Percentiles rank a stretch among this genome's conserved stretches.
These are phyloP conservation scores for Phacellophora camtschatica DNA, from an alignment of 30 jellyfish, hydroid and myxozoan species.

Conservation along the genomic window DNA sequence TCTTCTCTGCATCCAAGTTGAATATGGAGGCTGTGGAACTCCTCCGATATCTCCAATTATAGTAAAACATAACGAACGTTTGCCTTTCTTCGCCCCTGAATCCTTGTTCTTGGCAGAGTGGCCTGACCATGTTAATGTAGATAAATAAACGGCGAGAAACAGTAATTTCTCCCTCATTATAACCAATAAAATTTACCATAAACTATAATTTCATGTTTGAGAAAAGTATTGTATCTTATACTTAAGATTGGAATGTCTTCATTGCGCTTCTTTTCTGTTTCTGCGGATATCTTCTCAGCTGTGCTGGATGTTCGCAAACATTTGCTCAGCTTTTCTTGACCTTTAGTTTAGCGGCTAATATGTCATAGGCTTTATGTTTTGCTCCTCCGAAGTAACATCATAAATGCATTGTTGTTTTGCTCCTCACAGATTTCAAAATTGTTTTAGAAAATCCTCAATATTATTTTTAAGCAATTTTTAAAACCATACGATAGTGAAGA, in stretches of 20 bases:
- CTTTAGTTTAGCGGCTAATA: too few species aligned
- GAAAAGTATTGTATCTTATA: too few species aligned
- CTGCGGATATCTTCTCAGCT: neutral
- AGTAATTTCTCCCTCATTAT: neutral
- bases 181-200: too few species aligned
- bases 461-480: too few species aligned
- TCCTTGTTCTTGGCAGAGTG: neutral
- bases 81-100: neutral
- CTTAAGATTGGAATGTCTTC: too few species aligned
- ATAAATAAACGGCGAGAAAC: neutral
- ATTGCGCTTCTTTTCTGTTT: too few species aligned
- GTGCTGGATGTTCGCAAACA: neutral
- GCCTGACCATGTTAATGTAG: conserved; percentile 5
- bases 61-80: conserved; percentile 62
- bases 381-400: too few species aligned
- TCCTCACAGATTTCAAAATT: too few species aligned
- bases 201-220: too few species aligned
- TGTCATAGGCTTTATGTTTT: neutral
- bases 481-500: too few species aligned
- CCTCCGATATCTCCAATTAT: conserved; percentile 96
- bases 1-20: conserved; percentile 84
- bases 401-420: too few species aligned
- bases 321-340: neutral
- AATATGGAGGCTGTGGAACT: conserved; percentile 77
- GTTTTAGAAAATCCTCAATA: too few species aligned